Base-by-base conservation (phyloP, 1,140 invertebrate species). In the Megalopta genalis region DNA sequence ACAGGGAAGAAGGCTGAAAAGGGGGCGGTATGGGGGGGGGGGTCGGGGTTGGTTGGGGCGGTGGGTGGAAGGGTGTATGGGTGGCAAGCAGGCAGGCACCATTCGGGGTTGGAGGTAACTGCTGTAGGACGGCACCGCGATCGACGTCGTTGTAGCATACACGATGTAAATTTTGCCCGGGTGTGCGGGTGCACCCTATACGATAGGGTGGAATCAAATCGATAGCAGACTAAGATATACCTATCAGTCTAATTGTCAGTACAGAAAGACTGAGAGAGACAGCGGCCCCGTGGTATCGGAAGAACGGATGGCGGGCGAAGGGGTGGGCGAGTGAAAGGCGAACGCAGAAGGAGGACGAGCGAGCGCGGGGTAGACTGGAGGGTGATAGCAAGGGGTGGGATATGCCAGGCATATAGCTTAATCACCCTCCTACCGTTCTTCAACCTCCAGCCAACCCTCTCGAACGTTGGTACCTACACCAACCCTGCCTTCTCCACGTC, bases 231-330 rank as follows among this genome's bases (percentile, higher is more conserved):
- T 92, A 93, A 92, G 92, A 91, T 92, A 92, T 93, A 92, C 90
- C 91, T 91, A 93, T 93, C 91, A 93, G 91, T 93, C 91, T 91
- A 92, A 93, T 93, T 93, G 92, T 93, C 91, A 92, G 92, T 93
- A 90, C 88, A 88, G 89, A 92, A 91, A 92, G 90, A 90, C 90
- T 81, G 91, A 91, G 88, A 90, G 89, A 91, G 88, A 89, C 85
- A 87, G 85, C 78, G 42, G 76, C 62, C 72, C 70, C 72, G 86
- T 81, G 87, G 84, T 87, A 88, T 88, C 85, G 87, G 87, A 87
- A 88, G 85, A 86, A 86, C 84, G 85, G 85, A 80, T 80, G 81
- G 84, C 77, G 85, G 84, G 84, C 65, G 62, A 81, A 68, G 76
- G 81, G 80, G 73, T 52, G 80, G 85, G 64, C 77, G 86, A 82